phyloP scores from a whole-genome alignment of 2,888 invertebrate species.

The Hyles lineata region DNA sequence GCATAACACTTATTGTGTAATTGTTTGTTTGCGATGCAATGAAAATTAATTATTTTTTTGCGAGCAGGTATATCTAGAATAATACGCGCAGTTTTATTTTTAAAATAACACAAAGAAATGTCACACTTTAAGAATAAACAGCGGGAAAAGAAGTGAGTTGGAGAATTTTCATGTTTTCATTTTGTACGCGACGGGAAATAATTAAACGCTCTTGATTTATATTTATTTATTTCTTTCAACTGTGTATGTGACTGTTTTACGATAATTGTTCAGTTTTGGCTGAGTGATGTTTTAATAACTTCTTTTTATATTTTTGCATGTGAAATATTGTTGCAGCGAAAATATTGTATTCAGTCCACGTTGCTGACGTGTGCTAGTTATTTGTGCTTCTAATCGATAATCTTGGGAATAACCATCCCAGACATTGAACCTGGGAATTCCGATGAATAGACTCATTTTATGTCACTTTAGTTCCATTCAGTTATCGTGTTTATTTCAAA shows the following conservation, averaged over 20 bases:
- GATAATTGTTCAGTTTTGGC: conserved; percentile 33
- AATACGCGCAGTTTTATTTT: not conserved
- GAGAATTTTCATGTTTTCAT: conserved; percentile 23
- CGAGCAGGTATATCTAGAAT: conserved; percentile 9
- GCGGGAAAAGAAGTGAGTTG: conserved; percentile 17
- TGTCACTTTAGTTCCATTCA: no score
- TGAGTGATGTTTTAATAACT: conserved; percentile 30
- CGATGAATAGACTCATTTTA: no score
- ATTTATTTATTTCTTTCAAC: conserved; percentile 36
- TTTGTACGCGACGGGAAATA: conserved; percentile 28
- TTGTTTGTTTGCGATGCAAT: no score
- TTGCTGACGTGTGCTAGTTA: not conserved
- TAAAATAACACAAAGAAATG: conserved; percentile 25
- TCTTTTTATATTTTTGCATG: conserved; percentile 7
- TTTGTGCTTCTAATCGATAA: not conserved
- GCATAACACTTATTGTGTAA: no score
- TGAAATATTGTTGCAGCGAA: not conserved
- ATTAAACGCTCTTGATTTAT: conserved; percentile 27
- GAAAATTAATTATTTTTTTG: no score
- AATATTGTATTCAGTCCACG: not conserved
- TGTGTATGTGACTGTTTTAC: conserved; percentile 39
- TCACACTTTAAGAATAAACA: conserved; percentile 16
- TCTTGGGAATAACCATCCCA: no score
- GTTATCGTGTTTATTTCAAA: no score
- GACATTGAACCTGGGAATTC: no score